Evolutionary conservation across 2,888 invertebrate species (phyloP), one percentile per base, ranked within the genome.

Genomic region (Nezara viridula): DNA sequence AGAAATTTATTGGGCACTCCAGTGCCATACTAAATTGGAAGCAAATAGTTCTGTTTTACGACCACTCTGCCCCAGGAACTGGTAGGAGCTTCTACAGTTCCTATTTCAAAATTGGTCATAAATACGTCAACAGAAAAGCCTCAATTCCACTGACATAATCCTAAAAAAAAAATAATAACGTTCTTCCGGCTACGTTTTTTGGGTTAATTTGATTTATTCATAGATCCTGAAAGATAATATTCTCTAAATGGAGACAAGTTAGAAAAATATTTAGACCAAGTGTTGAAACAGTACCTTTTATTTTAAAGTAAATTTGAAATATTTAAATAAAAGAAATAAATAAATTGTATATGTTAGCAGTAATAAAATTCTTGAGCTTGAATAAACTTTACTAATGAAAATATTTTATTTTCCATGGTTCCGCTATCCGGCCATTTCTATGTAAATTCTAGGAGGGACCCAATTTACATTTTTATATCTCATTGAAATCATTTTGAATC

Each of bases 61-160:
- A 81, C 81, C 81, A 81, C 81, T 40, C 81, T 40, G 44, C 81
- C 44, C n/a, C n/a, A 21, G 24, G n/a, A 81, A 81, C 81, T 44
- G 44, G 44, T 14, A 81, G 81, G n/a, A n/a, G 81, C 81, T 81
- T 81, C 40, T n/a, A 44, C 81, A 81, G 81, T 81, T 81, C 44
- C 81, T 81, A 81, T 81, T 81, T 81, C 44, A 40, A 44, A 81
- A 81, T 81, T 81, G 81, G 44, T n/a, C 81, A 81, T 81, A 81
- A 81, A 81, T 81, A 81, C 81, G 81, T 81, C 81, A 81, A 81
- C 81, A 81, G 81, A 81, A 44, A 81, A 44, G 81, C 44, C 44
- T 40, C 44, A 40, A 81, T 81, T 81, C 44, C 37, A 73, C 44
- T 81, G 81, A 81, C 44, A 81, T 3, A n/a, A 44, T 44, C 4